A percentile compares a stretch with the other conserved stretches of the same genome.
Conservation (phyloP, 1,140 invertebrate species). For the Gryon sp. region DNA sequence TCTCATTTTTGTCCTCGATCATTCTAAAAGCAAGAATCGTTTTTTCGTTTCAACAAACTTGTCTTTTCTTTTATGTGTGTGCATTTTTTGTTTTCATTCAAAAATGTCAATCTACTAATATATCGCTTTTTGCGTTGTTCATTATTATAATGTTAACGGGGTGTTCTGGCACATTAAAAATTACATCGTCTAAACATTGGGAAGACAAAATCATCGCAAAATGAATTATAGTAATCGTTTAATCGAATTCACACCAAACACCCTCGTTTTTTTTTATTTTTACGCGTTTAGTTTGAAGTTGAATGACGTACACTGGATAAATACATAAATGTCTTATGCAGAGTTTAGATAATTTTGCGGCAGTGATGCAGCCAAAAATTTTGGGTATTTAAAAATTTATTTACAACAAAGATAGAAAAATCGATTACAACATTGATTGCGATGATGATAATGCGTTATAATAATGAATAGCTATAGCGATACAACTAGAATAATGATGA, state of each 20-base stretch:
- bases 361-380: slow-evolving; percentile 42
- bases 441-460: slow-evolving; percentile 48
- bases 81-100: no score
- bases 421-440: slow-evolving; percentile 48
- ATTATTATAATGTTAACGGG: slow-evolving; percentile 52
- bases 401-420: slow-evolving; percentile 55
- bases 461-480: slow-evolving; percentile 59
- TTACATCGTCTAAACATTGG: slow-evolving; percentile 27
- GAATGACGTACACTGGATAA: slow-evolving; percentile 13
- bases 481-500: slow-evolving; percentile 60
- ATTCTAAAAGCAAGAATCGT: slow-evolving; percentile 54
- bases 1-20: slow-evolving; percentile 4
- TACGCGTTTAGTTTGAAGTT: slow-evolving; percentile 28
- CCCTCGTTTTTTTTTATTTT: slow-evolving; percentile 3
- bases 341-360: slow-evolving; percentile 36
- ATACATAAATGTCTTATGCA: slow-evolving; percentile 35
- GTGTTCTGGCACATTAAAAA: slow-evolving; percentile 9
- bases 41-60: slow-evolving; percentile 9
- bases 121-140: slow-evolving; percentile 50
- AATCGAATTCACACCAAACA: slow-evolving; percentile 10
- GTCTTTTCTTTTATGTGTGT: slow-evolving; percentile 8
- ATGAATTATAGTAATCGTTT: slow-evolving; percentile 23
- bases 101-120: slow-evolving; percentile 36
- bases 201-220: slow-evolving; percentile 50
- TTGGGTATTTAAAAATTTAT: slow-evolving; percentile 34